These are phyloP conservation scores for Procambarus virginalis DNA, from an alignment of 1,140 invertebrate genomes.

Conservation along the genomic window DNA sequence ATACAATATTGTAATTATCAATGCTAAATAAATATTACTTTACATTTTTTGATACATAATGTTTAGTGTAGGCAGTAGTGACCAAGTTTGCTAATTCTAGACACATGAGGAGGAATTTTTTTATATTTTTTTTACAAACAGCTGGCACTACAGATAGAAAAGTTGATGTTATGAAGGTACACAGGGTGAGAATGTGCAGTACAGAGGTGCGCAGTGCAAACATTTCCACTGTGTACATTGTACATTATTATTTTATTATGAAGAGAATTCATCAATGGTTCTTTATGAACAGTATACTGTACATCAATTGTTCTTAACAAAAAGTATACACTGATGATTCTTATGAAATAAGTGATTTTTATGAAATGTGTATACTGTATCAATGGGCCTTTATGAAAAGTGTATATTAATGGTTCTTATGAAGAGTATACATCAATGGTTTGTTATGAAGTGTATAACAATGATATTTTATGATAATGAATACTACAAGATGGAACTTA, in stretches of 20 bases:
- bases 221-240: no score
- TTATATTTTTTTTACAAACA: neutral
- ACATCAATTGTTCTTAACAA: no score
- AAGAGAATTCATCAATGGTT: no score
- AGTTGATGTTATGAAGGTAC: neutral
- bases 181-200: conserved; percentile 19
- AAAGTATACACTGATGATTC: no score
- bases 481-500: neutral
- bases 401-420: no score
- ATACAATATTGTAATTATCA: no score
- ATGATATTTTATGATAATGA: neutral
- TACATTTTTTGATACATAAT: neutral
- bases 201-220: neutral
- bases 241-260: no score
- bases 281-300: no score
- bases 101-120: neutral
- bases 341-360: no score
- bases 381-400: no score
- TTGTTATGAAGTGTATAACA: neutral
- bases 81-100: neutral
- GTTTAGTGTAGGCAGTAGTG: neutral
- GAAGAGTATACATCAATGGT: no score
- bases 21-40: neutral
- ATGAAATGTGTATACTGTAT: no score
- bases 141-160: conserved; percentile 21